Base-by-base conservation (phyloP, 2,797 vertebrate genomes). In the Crocodylus rhombifer region DNA sequence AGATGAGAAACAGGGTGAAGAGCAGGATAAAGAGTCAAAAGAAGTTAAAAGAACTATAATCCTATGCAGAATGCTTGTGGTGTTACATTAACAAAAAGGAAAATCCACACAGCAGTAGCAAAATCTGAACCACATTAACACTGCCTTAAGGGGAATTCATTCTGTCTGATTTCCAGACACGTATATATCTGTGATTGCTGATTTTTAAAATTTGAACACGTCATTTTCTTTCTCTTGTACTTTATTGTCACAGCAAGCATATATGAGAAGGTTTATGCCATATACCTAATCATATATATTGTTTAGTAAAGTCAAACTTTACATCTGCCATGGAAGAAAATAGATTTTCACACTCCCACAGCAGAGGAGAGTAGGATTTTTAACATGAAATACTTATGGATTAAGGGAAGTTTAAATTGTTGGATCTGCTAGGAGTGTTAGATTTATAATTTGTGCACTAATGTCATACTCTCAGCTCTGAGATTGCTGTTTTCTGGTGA, bases 131-230 rank as follows among this genome's bases (percentile, higher is more conserved):
- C 89, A 62, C 62, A 30, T 57, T 77, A 83, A 55, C 79, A 28
- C 77, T 61, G 77, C 82, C 86, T 75, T 56, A 77, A 92, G 81
- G 51, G 51, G 21, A 93, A 85, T 88, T 94, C 3, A 1, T 14
- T 92, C 57, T 79, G 0, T 77, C 79, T 86, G 58, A 77, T 84
- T 93, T 65, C 30, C 63, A 82, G 77, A 42, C 15, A 57, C 0
- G 1, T 42, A 55, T 42, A 55, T 77, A 28, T 26, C 64, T 0
- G n/a, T 58, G 21, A 67, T 81, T 96, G 60, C 26, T 94, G 36
- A 81, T 71, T 91, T 93, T 89, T 91, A 71, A 51, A 86, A 86
- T 91, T 91, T 76, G 20, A 84, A 88, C 92, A 86, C 91, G 28
- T 89, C 67, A 60, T 92, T 93, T 95, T 73, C 30, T 90, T 30